Base-by-base conservation (phyloP, 2,797 vertebrate species). In the Trachurus trachurus region DNA sequence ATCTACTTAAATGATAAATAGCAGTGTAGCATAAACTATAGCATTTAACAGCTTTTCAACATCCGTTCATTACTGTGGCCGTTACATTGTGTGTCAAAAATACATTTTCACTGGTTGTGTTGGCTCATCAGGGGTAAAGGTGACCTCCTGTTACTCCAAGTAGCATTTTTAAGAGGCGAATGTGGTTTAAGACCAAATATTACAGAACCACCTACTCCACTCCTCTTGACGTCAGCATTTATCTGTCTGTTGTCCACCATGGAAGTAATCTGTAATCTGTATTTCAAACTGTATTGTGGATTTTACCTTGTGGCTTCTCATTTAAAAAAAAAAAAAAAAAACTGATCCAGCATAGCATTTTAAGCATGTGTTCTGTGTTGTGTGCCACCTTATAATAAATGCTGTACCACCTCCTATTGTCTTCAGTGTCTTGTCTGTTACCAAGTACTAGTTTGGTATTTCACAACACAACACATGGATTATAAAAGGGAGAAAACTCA, bases 371-470 rank as follows among this genome's bases (percentile, higher is more conserved):
- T 83, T 88, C 66, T 88, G 80, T 82, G 54, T 90, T 76, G 75
- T 87, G 82, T 81, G 76, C 66, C 71, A 66, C 73, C 60, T 53
- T 89, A 66, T 87, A 93, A 93, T 93, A 94, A 93, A 94, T 72
- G 76, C 89, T 82, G 58, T 81, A 80, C 59, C 80, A 89, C 82
- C 61, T 80, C 40, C 56, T 64, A 66, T 71, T 22, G 17, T 70
- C 52, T 45, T 80, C 37, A 0, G 11, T 71, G 60, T 80, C 71
- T 26, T n/a, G n/a, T 85, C 42, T 66, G 31, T 86, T 54, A 50
- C 26, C 26, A 26, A 26, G 26, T 26, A 26, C 26, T 26, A 26
- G 26, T 26, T 26, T 26, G 26, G 26, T 26, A 26, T 26, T 26
- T 26, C 26, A 26, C 26, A 26, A 26, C 3, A 26, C 26, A 26